Evolutionary conservation across 2,797 vertebrate species (phyloP).

Genomic region (Lagocephalus sceleratus): DNA sequence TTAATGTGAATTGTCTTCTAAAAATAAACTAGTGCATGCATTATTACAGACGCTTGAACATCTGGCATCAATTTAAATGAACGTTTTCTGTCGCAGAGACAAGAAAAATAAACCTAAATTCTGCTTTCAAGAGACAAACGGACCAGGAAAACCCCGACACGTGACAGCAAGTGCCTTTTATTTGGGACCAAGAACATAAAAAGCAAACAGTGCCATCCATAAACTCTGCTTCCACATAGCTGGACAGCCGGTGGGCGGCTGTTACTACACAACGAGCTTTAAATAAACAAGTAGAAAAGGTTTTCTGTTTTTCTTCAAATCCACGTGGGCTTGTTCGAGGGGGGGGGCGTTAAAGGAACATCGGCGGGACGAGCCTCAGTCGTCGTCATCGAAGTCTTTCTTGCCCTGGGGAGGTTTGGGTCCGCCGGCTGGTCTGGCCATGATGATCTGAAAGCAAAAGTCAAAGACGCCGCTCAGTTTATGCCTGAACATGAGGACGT

Average conservation of each 20-base stretch:
- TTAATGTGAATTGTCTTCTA: slow-evolving; percentile 1
- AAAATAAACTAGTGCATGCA: slow-evolving; percentile 39
- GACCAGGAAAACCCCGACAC: neutral
- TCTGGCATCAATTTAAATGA: neutral
- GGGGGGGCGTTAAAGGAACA: slow-evolving; percentile 19
- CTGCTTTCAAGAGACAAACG: neutral
- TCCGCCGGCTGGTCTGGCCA: slow-evolving; percentile 90
- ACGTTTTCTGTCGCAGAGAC: neutral
- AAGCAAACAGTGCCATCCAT: slow-evolving; percentile 55
- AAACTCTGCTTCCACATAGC: slow-evolving; percentile 39
- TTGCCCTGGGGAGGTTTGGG: slow-evolving; percentile 91
- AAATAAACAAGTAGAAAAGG: slow-evolving; percentile 76
- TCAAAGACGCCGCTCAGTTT: neutral
- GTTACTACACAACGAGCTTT: slow-evolving; percentile 63
- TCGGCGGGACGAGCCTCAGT: slow-evolving; percentile 70
- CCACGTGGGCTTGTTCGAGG: slow-evolving; percentile 8
- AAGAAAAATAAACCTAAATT: neutral
- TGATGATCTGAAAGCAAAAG: slow-evolving; percentile 82
- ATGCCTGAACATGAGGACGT: neutral
- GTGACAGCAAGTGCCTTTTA: slow-evolving; percentile 65
- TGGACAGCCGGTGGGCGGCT: slow-evolving; percentile 32
- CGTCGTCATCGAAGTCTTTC: slow-evolving; percentile 95
- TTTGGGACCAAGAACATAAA: slow-evolving; percentile 62
- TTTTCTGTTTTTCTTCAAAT: slow-evolving; percentile 35
- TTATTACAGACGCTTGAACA: slow-evolving; percentile 22